Evolutionary conservation across 1,140 invertebrate species (phyloP), one percentile per base, ranked within the genome.

Genomic region (Brachionus koreanus): DNA sequence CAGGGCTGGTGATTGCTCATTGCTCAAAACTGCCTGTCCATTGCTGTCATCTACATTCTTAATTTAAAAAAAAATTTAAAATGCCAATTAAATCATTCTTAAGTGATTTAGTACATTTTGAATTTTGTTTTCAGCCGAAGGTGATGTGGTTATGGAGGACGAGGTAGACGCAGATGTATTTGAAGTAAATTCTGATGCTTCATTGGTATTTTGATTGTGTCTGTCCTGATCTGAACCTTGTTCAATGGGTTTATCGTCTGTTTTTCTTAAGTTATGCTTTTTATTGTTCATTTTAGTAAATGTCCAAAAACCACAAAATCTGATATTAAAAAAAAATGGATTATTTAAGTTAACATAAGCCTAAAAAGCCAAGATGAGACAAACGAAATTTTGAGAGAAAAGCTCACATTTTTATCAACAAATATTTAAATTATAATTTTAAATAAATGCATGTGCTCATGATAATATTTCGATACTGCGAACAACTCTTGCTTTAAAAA

Each of bases 401-500:
- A 65, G 63, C 63, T 65, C 33, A 33, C 63, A 65, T 65, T 33
- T 33, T 65, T 65, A 33, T 65, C 25, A 33, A 37, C 25, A 65
- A 65, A 65, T 65, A 65, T 65, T 65, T 65, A 12, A 37, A 65
- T 33, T 16, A 65, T 65, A 65, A 65, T 65, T 65, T 65, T 65
- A 33, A 13, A 46, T 12, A 46, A 46, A 23, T 57, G 49, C 49
- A 57, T 57, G 49, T 57, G 49, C 49, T 57, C 49, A 57, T 57
- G 49, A 57, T 57, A 57, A 57, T 57, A 57, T 25, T 57, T 57
- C n/a, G 49, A 57, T 57, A 57, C 49, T 57, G 49, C 49, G 49
- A 57, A 9, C 49, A 57, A 57, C 49, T 57, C 49, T 57, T 57
- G 49, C 49, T 57, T 57, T n/a, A n/a, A n/a, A 57, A 16, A 57